phyloP scores from a whole-genome alignment of 92 coral and sea anemone genomes.

The Zoanthus sociatus region DNA sequence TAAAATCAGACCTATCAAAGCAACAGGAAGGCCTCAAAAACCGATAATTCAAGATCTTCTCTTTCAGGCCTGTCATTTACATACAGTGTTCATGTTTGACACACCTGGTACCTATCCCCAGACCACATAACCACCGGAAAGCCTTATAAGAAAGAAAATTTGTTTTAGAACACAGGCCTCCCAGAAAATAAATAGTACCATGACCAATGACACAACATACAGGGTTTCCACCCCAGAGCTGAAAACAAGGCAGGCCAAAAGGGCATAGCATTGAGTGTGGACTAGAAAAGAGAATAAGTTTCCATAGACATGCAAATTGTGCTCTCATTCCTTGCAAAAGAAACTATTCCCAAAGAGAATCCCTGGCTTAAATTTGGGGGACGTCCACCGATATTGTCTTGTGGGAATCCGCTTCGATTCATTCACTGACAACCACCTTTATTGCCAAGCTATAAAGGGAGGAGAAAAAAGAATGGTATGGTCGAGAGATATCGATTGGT shows the following conservation, averaged over 20 bases:
- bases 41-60: background rate
- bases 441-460: too few species aligned
- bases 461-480: too few species aligned
- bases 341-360: background rate
- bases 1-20: background rate
- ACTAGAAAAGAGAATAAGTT: slow-evolving; percentile 5
- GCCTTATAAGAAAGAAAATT: too few species aligned
- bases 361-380: slow-evolving; percentile 7
- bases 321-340: slow-evolving; percentile 17
- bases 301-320: slow-evolving; percentile 31
- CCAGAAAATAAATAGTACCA: slow-evolving; percentile 29
- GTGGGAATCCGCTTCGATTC: too few species aligned
- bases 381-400: too few species aligned
- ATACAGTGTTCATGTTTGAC: background rate
- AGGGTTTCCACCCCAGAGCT: slow-evolving; percentile 1
- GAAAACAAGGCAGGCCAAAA: slow-evolving; percentile 20
- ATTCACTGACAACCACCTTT: too few species aligned
- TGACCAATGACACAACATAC: slow-evolving; percentile 25
- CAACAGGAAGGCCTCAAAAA: background rate
- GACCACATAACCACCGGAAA: too few species aligned
- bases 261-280: slow-evolving; percentile 34
- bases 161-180: background rate
- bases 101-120: background rate
- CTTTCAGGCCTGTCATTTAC: background rate
- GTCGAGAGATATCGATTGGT: too few species aligned